phyloP scores from a whole-genome alignment of 1,140 invertebrate species.

The Venturia canescens region DNA sequence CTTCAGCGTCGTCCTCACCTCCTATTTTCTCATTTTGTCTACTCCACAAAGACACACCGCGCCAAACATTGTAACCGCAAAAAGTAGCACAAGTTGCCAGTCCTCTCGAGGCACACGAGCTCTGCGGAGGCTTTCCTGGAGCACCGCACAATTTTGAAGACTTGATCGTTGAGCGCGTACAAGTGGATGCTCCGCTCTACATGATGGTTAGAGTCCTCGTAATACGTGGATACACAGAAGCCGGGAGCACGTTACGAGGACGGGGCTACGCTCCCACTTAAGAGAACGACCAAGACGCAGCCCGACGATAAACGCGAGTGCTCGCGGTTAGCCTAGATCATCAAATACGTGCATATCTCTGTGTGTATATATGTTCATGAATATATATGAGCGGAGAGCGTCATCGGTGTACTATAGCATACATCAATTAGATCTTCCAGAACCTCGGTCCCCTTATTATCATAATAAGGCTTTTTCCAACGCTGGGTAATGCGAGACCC shows the following conservation, averaged over 20 bases:
- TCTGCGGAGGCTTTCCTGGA: not conserved
- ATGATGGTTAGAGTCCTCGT: not conserved
- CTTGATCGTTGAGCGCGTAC: not conserved
- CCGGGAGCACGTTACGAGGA: constrained; percentile 45
- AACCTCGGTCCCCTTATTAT: constrained; percentile 5
- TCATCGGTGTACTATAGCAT: not conserved
- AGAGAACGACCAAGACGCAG: constrained; percentile 33
- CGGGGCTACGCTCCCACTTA: constrained; percentile 53
- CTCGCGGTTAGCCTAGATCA: constrained; percentile 52
- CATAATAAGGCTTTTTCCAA: not conserved
- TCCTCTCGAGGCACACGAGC: not conserved
- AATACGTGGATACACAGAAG: not conserved
- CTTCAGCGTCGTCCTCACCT: too few relatives aligned
- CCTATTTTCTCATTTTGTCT: constrained; percentile 23
- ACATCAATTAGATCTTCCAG: constrained; percentile 8
- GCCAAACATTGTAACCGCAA: not conserved
- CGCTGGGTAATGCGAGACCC: constrained; percentile 41
- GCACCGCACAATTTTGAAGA: not conserved
- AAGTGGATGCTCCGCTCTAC: constrained; percentile 13
- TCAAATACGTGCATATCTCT: not conserved
- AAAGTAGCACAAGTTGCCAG: not conserved
- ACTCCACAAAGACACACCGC: not conserved
- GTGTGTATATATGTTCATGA: not conserved
- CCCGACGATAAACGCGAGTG: constrained; percentile 39
- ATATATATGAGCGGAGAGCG: not conserved